Evolutionary conservation across 1,140 invertebrate genomes (phyloP).

Genomic region (Papilio polytes): DNA sequence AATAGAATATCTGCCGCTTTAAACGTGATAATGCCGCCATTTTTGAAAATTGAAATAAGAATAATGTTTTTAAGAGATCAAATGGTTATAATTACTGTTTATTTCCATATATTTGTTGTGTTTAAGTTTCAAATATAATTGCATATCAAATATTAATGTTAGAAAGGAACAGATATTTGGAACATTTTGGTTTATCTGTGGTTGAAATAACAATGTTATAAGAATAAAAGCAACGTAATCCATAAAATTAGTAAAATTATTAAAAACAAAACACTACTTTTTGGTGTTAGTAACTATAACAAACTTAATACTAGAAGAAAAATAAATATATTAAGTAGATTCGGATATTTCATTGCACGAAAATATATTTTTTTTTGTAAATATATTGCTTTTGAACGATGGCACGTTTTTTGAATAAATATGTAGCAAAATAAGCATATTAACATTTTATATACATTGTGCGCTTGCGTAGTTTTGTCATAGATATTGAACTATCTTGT

Average conservation of each 20-base stretch:
- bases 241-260: constrained; percentile 66
- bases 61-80: background rate
- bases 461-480: constrained; percentile 47
- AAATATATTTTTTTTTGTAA: constrained; percentile 54
- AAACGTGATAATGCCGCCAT: background rate
- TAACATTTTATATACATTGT: constrained; percentile 64
- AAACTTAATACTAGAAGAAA: constrained; percentile 66
- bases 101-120: background rate
- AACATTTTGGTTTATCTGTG: constrained; percentile 30
- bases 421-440: constrained; percentile 69
- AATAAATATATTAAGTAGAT: constrained; percentile 77
- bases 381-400: constrained; percentile 60
- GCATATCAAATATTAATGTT: background rate
- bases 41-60: background rate
- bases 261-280: constrained; percentile 75
- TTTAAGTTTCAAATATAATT: background rate
- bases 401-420: constrained; percentile 77
- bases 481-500: constrained; percentile 64
- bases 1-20: no score
- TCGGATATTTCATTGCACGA: constrained; percentile 67
- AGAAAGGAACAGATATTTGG: constrained; percentile 21
- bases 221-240: constrained; percentile 48
- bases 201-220: constrained; percentile 28
- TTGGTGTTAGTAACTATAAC: constrained; percentile 81
- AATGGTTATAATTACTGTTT: background rate